Conservation (phyloP, 1,140 invertebrate genomes). For the Antheraea mylitta region DNA sequence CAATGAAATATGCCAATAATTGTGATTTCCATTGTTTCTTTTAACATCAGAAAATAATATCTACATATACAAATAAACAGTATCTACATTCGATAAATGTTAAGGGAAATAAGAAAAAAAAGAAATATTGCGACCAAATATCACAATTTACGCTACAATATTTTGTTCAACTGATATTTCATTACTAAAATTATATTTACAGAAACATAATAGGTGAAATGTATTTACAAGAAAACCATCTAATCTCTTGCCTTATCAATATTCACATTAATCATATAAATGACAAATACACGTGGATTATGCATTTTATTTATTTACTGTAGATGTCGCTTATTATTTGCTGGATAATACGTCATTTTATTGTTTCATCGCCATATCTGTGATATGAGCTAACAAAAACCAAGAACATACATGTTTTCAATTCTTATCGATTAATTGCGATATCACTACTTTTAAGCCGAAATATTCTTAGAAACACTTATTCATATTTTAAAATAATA, state of each 20-base stretch:
- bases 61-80: no score
- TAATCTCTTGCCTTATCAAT: not conserved
- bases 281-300: not conserved
- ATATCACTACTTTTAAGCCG: not conserved
- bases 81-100: no score
- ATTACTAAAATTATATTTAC: slow-evolving; percentile 4
- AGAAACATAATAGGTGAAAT: not conserved
- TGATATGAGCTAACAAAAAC: not conserved
- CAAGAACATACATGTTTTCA: not conserved
- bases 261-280: not conserved
- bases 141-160: not conserved
- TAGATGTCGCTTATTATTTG: not conserved
- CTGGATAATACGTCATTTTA: not conserved
- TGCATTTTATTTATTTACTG: not conserved
- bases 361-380: not conserved
- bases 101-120: no score
- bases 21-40: no score
- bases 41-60: no score
- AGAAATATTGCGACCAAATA: no score
- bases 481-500: not conserved
- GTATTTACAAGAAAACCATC: not conserved
- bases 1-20: no score
- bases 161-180: not conserved
- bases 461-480: not conserved
- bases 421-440: not conserved